Base-by-base conservation (phyloP, 2,797 vertebrate genomes). In the Acropternis orthonyx region DNA sequence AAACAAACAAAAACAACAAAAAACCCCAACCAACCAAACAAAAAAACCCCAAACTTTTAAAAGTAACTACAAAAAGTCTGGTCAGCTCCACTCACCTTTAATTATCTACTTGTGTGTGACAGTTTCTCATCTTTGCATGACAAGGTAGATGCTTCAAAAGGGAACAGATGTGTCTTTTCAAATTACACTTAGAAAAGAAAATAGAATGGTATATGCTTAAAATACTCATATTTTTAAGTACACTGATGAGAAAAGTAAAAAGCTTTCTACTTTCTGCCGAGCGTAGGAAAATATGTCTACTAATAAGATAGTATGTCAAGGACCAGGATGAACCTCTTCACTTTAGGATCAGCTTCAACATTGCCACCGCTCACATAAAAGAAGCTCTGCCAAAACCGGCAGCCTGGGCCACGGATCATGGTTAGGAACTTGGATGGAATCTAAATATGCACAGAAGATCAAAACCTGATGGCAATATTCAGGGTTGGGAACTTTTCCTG, bases 351-450 rank as follows among this genome's bases (percentile, higher is more conserved):
- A 71, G 13, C 28, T 27, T 59, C n/a, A n/a, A 27, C 7, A 10
- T 8, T 61, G 51, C 22, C 52, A 71, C 7, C 21, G n/a, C 14
- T 76, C 34, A 59, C 27, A 30, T 19, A 4, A 9, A 21, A 48
- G 28, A 80, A 63, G 16, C 3, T 80, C 7, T 14, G 7, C 11
- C 44, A 5, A 37, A 75, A 39, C 13, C 17, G 30, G 26, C 2
- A 32, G 36, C 18, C 46, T 9, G 34, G 20, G 7, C 14, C 14
- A 21, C 0, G 0, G 22, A 7, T 37, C 19, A 16, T 1, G 5
- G 8, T 44, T 58, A 26, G 18, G n/a, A 62, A 36, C 24, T 6
- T 28, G 20, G 8, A 34, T 6, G 8, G 20, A 76, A 46, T 7
- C 21, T 28, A 28, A 36, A 49, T 27, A 34, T 20, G 10, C 41